Evolutionary conservation across 2,888 invertebrate genomes (phyloP).

Genomic region (Brassicogethes aeneus): DNA sequence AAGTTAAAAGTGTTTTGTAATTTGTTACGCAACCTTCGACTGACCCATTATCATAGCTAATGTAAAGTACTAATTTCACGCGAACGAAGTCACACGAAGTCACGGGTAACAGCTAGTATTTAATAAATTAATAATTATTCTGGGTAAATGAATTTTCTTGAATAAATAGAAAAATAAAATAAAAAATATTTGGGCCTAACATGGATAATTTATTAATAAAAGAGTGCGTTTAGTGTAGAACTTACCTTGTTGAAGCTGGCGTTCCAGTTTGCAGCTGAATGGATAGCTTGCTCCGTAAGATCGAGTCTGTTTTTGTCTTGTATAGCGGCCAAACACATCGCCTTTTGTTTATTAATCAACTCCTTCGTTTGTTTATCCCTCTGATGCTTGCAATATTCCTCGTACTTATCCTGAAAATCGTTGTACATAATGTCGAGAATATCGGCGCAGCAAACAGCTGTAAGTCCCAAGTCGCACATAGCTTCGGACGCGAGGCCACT

Average conservation of each 20-base stretch:
- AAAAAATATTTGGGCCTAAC: too few relatives aligned
- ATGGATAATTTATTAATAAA: background rate
- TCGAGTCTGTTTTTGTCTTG: conserved; percentile 51
- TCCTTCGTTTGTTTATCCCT: conserved; percentile 61
- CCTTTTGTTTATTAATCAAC: conserved; percentile 57
- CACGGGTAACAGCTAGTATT: too few relatives aligned
- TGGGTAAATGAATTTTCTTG: too few relatives aligned
- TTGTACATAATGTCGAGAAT: conserved; percentile 91
- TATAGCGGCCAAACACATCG: conserved; percentile 48
- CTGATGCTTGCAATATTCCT: conserved; percentile 74
- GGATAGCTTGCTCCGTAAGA: conserved; percentile 71
- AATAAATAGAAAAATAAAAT: background rate
- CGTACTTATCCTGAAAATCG: conserved; percentile 92
- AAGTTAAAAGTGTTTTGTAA: too few relatives aligned
- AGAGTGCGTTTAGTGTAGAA: conserved; percentile 5
- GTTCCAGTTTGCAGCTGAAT: conserved; percentile 86
- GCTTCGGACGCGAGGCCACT: conserved; percentile 74
- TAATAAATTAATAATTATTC: too few relatives aligned
- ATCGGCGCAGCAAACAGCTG: conserved; percentile 85
- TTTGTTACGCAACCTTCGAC: too few relatives aligned
- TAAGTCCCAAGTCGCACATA: conserved; percentile 88
- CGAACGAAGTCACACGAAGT: too few relatives aligned
- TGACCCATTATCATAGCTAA: too few relatives aligned
- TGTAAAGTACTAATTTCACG: too few relatives aligned
- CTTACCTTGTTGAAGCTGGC: conserved; percentile 63